Conservation (phyloP, 2,113 vertebrate genomes). For the Pelecanoides urinatrix region DNA sequence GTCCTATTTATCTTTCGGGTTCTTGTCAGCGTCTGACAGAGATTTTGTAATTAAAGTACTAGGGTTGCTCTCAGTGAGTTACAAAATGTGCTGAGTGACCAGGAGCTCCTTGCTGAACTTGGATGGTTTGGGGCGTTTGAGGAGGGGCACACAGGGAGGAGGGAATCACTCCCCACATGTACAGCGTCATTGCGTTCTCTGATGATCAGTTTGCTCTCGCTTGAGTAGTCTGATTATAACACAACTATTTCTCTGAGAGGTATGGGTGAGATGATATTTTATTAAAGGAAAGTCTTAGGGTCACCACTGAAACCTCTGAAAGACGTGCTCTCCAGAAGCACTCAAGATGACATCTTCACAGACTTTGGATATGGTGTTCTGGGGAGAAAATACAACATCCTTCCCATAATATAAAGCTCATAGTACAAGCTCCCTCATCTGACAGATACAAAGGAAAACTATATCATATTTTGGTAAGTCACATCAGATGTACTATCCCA, state of each 20-base stretch:
- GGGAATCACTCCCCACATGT: background rate
- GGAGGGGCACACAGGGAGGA: background rate
- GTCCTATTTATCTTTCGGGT: accelerated
- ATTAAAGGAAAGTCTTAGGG: background rate
- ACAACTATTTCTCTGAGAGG: background rate
- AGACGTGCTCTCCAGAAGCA: background rate
- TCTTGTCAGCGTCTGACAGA: accelerated
- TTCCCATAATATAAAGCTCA: background rate
- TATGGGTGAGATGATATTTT: background rate
- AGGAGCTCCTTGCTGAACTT: background rate
- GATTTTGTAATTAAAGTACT: background rate
- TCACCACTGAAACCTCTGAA: background rate
- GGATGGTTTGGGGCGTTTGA: background rate
- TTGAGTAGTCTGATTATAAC: background rate
- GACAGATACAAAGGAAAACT: background rate
- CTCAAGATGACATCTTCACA: background rate
- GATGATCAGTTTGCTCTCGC: background rate
- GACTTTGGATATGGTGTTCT: background rate
- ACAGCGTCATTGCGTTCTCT: background rate
- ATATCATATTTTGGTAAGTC: background rate
- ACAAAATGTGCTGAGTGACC: background rate
- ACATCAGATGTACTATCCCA: background rate
- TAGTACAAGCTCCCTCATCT: background rate
- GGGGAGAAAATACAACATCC: background rate
- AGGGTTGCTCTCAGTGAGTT: background rate